Conservation (phyloP, 2,888 invertebrate genomes). For the Pyrgus malvae region DNA sequence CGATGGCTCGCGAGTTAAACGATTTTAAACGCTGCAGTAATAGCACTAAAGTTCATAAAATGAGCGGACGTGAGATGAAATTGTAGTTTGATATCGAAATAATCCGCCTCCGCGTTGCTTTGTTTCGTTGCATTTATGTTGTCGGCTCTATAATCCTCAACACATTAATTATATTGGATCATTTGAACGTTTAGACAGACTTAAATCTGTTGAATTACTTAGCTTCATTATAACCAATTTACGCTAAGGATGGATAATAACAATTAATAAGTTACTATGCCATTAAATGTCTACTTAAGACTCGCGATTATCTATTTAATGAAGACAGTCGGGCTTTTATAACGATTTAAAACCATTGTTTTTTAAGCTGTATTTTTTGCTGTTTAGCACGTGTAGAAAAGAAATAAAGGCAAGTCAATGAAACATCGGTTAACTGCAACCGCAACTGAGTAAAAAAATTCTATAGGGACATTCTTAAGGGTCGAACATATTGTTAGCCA, state of each 20-base stretch:
- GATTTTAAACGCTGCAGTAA: neutral
- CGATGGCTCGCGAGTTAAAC: neutral
- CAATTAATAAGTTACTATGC: too few relatives aligned
- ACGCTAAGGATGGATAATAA: too few relatives aligned
- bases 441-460: neutral
- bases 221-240: neutral
- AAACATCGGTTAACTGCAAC: neutral
- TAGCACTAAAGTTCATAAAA: neutral
- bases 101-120: slow-evolving; percentile 38
- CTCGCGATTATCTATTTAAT: too few relatives aligned
- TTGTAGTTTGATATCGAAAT: slow-evolving; percentile 39
- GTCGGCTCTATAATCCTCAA: slow-evolving; percentile 12
- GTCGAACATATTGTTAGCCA: neutral
- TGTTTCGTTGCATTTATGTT: slow-evolving; percentile 15
- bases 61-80: neutral
- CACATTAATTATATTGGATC: slow-evolving; percentile 9
- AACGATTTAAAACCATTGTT: too few relatives aligned
- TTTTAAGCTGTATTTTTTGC: too few relatives aligned
- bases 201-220: neutral
- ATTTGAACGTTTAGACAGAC: neutral
- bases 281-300: too few relatives aligned
- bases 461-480: neutral
- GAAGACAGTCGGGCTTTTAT: too few relatives aligned
- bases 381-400: too few relatives aligned
- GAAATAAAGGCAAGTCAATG: too few relatives aligned